phyloP scores from a whole-genome alignment of 2,113 vertebrate genomes.

The Gallinago undulata region DNA sequence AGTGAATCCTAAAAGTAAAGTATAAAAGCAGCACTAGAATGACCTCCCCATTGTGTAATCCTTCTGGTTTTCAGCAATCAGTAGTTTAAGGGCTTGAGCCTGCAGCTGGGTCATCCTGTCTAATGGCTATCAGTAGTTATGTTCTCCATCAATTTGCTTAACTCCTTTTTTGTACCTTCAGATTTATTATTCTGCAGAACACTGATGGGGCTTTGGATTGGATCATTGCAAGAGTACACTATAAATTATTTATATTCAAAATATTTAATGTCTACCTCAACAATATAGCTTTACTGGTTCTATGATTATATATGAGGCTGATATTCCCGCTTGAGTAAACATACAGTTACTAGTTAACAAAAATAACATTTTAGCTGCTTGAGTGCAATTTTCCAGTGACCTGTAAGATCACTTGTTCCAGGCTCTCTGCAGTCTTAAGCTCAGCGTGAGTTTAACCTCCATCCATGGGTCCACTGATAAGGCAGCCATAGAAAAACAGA shows the following conservation, averaged over 20 bases:
- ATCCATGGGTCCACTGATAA: neutral
- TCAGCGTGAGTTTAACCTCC: neutral
- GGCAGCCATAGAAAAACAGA: neutral
- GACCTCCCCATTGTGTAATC: neutral
- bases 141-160: neutral
- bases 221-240: neutral
- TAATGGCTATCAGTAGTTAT: neutral
- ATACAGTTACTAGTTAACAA: neutral
- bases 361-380: constrained; percentile 5
- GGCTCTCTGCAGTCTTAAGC: neutral
- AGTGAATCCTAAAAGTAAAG: neutral
- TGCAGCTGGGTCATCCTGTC: neutral
- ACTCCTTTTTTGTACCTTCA: neutral
- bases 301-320: neutral
- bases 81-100: neutral
- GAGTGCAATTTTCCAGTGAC: neutral
- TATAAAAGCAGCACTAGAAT: neutral
- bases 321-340: constrained; percentile 11
- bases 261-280: neutral
- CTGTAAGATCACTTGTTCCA: neutral
- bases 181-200: neutral
- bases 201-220: neutral
- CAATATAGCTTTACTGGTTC: neutral
- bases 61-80: neutral
- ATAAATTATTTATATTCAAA: constrained; percentile 5